These are phyloP conservation scores for Chironomus striatipennis DNA, from an alignment of 1,140 invertebrate genomes.

Conservation along the genomic window DNA sequence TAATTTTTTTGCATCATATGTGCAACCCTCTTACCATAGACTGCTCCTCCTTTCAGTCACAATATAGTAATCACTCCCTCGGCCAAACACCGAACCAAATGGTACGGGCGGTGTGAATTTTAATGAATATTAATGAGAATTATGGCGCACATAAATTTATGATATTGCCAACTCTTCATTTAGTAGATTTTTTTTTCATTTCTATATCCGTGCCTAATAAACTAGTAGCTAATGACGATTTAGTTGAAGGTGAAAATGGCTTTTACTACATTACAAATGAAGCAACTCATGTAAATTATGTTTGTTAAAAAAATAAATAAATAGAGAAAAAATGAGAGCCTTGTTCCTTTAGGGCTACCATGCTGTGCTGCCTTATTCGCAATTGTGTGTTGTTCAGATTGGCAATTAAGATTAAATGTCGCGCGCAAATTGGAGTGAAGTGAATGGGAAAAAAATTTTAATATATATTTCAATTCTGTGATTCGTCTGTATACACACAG, in stretches of 20 bases:
- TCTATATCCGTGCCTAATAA: not conserved
- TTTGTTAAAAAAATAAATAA: not conserved
- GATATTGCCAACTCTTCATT: not conserved
- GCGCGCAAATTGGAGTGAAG: not conserved
- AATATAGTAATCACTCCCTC: no score
- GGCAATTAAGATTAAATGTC: conserved; percentile 8
- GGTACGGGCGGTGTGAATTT: not conserved
- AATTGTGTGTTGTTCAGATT: conserved; percentile 1
- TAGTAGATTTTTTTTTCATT: no score
- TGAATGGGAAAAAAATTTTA: no score
- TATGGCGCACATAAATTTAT: conserved; percentile 13
- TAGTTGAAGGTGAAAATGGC: not conserved
- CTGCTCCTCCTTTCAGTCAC: not conserved
- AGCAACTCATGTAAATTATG: no score
- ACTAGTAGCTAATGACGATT: not conserved
- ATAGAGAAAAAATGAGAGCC: not conserved
- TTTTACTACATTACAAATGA: no score
- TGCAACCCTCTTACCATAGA: not conserved
- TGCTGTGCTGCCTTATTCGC: not conserved
- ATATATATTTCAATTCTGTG: no score
- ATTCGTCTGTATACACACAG: no score
- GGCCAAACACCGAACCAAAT: no score
- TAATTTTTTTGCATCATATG: not conserved
- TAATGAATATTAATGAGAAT: conserved; percentile 15
- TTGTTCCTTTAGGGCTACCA: not conserved